phyloP scores from a whole-genome alignment of 2,797 vertebrate species.

The Lagodon rhomboides region DNA sequence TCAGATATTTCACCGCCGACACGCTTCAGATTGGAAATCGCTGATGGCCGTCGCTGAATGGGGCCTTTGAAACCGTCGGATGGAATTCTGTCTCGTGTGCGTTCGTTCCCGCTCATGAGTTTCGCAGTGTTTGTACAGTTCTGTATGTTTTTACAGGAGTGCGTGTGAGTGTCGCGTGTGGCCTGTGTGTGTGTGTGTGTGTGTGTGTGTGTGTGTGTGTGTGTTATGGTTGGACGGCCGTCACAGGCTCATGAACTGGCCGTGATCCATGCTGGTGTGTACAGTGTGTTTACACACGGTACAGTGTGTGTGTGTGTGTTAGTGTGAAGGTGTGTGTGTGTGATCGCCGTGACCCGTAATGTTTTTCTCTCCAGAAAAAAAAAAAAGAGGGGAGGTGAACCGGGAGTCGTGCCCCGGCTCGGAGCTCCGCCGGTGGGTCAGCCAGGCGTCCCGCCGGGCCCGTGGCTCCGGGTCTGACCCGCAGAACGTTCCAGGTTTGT shows the following conservation, averaged over 20 bases:
- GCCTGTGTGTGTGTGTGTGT: constrained; percentile 45
- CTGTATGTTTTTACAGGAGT: constrained; percentile 69
- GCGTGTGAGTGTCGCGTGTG: constrained; percentile 56
- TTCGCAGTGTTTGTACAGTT: constrained; percentile 63
- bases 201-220: constrained; percentile 45
- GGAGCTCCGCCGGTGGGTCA: constrained; percentile 45
- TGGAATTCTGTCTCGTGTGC: constrained; percentile 41
- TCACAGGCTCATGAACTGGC: constrained; percentile 73
- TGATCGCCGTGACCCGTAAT: constrained; percentile 44
- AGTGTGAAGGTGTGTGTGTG: constrained; percentile 41
- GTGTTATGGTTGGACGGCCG: constrained; percentile 63
- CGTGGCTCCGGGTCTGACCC: constrained; percentile 52
- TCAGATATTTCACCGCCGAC: not conserved
- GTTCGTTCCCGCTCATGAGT: constrained; percentile 52
- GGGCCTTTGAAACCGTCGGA: constrained; percentile 41
- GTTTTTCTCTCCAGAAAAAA: constrained; percentile 30
- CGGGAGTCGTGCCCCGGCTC: constrained; percentile 29
- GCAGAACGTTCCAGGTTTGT: constrained; percentile 65
- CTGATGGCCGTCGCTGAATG: constrained; percentile 40
- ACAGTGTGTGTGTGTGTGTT: constrained; percentile 40
- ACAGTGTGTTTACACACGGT: constrained; percentile 71
- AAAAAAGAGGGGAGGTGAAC: constrained; percentile 20
- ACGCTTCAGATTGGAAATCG: not conserved
- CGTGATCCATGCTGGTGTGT: constrained; percentile 75
- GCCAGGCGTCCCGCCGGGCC: constrained; percentile 49